Percentiles rank a stretch among this genome's conserved stretches.
Conservation (phyloP, 2,888 invertebrate species). For the Acronicta psi region DNA sequence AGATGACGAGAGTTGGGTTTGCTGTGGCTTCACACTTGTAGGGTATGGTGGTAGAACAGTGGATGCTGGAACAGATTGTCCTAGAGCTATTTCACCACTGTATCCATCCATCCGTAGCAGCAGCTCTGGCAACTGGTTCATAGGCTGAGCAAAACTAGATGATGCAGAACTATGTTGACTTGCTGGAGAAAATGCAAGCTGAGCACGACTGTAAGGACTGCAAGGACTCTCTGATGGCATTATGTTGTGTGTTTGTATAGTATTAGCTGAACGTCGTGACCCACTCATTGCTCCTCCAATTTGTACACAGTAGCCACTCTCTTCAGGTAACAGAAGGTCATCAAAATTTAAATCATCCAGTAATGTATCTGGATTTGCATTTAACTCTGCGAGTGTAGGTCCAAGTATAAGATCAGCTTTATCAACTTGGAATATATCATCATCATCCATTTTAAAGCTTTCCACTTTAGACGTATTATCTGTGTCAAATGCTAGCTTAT, state of each 20-base stretch:
- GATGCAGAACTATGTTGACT: constrained; percentile 90
- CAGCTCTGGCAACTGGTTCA: constrained; percentile 90
- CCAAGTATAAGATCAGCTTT: constrained; percentile 95
- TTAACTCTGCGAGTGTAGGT: constrained; percentile 95
- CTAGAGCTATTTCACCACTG: constrained; percentile 87
- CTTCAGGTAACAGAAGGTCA: constrained; percentile 93
- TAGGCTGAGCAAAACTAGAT: constrained; percentile 83
- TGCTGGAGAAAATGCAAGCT: constrained; percentile 90
- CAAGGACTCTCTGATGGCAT: constrained; percentile 82
- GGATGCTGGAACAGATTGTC: constrained; percentile 91
- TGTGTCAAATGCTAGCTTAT: constrained; percentile 79
- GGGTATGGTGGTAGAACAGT: constrained; percentile 85
- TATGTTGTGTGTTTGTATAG: constrained; percentile 66
- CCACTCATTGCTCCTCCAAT: constrained; percentile 86
- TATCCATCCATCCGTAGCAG: constrained; percentile 91
- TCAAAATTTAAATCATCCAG: constrained; percentile 96
- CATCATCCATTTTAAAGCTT: constrained; percentile 94
- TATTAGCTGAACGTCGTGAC: constrained; percentile 66
- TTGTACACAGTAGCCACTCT: constrained; percentile 89
- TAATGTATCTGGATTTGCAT: constrained; percentile 95
- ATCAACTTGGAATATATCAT: constrained; percentile 96
- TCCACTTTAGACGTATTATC: constrained; percentile 87
- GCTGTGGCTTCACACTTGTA: constrained; percentile 76
- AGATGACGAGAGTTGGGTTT: constrained; percentile 94
- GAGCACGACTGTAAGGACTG: constrained; percentile 85